Base-by-base conservation (phyloP, 1,140 invertebrate genomes). In the Prorops nasuta region DNA sequence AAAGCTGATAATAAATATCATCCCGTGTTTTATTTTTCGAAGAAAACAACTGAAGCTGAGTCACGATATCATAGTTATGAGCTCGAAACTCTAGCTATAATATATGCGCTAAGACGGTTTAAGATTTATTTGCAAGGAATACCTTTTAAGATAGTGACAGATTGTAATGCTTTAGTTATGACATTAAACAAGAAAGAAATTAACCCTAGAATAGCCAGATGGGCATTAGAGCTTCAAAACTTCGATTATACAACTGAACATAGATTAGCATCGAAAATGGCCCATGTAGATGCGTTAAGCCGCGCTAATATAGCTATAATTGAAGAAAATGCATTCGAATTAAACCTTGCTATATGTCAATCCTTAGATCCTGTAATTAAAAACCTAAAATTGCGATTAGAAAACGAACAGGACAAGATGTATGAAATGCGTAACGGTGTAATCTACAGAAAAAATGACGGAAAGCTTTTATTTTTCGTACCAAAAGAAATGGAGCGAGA, bases 61-160 rank as follows among this genome's bases (percentile, higher is more conserved):
- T 28, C 58, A 32, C 9, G 71, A 72, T 81, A 78, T 47, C 58
- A 52, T 6, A 74, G 67, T 41, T 79, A 76, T 43, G 72, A 83
- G 56, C 54, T 78, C 37, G 78, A 83, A 65, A 71, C 71, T 19
- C 54, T 82, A 38, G 77, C 80, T 0, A 71, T 82, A 9, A 63
- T 81, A 3, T 65, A 66, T 63, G 76, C 76, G 1, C 56, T 83
- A 3, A 66, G 77, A 41, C 72, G 79, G 39, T 82, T 81, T 54
- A 34, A 31, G 10, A 19, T 45, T 19, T 45, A 45, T 49, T 42
- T 42, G 32, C 19, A 52, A 49, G 51, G 15, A 34, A 51, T 51
- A 12, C 36, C 19, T 44, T 39, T 45, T 35, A 57, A 55, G 41
- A 50, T 50, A 49, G 20, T 57, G 10, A 48, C 43, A 0, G 31